phyloP scores from a whole-genome alignment of 2,888 invertebrate species.

The Caenorhabditis panamensis region DNA sequence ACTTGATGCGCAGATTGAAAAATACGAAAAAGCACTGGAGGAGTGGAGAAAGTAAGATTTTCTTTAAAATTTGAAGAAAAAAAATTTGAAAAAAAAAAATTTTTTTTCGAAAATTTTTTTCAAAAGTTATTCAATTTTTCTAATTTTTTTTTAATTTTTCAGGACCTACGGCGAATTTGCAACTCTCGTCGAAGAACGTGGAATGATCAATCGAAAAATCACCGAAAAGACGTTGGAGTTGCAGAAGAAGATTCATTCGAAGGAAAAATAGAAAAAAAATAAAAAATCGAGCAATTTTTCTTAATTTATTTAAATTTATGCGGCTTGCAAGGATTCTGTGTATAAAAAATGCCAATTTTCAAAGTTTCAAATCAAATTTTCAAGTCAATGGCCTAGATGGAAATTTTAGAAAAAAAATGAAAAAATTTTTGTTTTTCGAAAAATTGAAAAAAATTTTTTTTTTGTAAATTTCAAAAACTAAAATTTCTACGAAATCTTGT shows the following conservation, averaged over 20 bases:
- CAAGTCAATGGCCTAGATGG: too few species aligned
- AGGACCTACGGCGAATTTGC: conserved; percentile 34
- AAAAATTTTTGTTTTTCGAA: too few species aligned
- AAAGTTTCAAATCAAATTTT: too few species aligned
- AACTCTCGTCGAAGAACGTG: conserved; percentile 18
- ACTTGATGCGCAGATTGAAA: conserved; percentile 31
- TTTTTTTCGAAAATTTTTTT: too few species aligned
- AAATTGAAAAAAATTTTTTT: not conserved
- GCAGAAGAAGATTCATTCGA: conserved; percentile 17
- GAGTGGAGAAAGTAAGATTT: conserved; percentile 35
- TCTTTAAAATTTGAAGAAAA: not conserved
- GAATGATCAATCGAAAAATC: conserved; percentile 34
- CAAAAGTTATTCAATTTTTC: not conserved
- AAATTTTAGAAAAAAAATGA: too few species aligned
- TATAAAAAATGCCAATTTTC: too few species aligned
- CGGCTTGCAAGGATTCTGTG: too few species aligned
- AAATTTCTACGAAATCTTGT: too few species aligned
- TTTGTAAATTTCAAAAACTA: too few species aligned
- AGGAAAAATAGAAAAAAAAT: not conserved
- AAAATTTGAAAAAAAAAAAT: too few species aligned
- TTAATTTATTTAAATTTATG: not conserved
- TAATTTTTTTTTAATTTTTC: conserved; percentile 1
- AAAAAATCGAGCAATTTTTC: not conserved
- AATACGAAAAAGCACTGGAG: conserved; percentile 40
- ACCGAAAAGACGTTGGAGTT: conserved; percentile 31